phyloP scores from a whole-genome alignment of 2,888 invertebrate species.

The Coelopa pilipes region DNA sequence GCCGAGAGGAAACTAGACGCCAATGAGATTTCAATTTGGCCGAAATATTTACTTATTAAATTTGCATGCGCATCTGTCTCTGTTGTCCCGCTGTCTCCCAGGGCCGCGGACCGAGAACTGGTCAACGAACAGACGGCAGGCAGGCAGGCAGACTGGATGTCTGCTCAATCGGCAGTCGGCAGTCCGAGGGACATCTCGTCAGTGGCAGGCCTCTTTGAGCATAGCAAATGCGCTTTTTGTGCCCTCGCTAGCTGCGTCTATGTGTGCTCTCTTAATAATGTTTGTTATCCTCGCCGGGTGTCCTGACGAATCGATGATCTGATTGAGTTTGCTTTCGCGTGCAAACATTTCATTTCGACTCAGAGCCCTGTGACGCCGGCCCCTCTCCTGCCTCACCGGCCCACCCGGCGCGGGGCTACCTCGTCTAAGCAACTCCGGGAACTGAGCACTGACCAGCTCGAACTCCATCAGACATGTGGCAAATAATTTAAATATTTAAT shows the following conservation, averaged over 20 bases:
- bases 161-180: neutral
- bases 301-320: conserved; percentile 5
- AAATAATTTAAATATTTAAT: conserved; percentile 35
- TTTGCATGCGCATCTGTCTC: conserved; percentile 67
- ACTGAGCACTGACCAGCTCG: neutral
- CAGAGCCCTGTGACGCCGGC: conserved; percentile 18
- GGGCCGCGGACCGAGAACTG: neutral
- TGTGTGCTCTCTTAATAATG: conserved; percentile 22
- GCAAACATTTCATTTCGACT: conserved; percentile 36
- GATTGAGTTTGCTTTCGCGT: conserved; percentile 31
- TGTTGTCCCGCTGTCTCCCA: conserved; percentile 59
- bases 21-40: conserved; percentile 66
- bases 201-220: conserved; percentile 20
- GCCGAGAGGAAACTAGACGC: conserved; percentile 50
- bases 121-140: neutral
- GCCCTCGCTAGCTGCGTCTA: neutral
- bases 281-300: neutral
- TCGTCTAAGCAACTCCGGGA: neutral
- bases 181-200: neutral
- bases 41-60: conserved; percentile 66
- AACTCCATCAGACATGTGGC: conserved; percentile 20
- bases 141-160: neutral
- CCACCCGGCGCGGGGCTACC: conserved; percentile 22
- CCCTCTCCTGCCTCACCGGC: neutral
- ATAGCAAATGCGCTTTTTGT: conserved; percentile 27